A percentile compares a stretch with the other conserved stretches of the same genome.
These are phyloP conservation scores for Lagopus muta DNA, from an alignment of 2,113 vertebrate genomes.

Conservation along the genomic window DNA sequence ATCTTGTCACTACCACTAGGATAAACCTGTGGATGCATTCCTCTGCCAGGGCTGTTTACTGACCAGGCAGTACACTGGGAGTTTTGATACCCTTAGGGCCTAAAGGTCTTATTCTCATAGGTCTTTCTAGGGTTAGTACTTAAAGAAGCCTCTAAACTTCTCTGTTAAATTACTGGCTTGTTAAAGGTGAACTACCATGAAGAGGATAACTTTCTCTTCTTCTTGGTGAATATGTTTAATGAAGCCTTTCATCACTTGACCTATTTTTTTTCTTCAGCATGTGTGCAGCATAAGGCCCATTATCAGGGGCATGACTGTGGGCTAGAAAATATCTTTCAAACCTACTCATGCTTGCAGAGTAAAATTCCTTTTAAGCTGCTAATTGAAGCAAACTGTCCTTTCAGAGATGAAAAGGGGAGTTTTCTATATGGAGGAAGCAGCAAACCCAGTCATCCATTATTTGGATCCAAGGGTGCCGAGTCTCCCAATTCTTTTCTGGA, in stretches of 20 bases:
- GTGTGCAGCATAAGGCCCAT: background rate
- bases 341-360: background rate
- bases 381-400: slow-evolving; percentile 16
- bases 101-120: background rate
- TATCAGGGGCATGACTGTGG: background rate
- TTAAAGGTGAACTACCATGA: background rate
- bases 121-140: background rate
- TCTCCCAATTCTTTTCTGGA: slow-evolving; percentile 93
- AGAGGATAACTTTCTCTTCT: background rate
- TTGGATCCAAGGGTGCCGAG: slow-evolving; percentile 83
- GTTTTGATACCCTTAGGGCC: background rate
- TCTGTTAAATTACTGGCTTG: background rate
- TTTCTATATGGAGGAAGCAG: slow-evolving; percentile 72
- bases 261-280: background rate
- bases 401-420: slow-evolving; percentile 81
- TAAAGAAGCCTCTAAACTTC: background rate
- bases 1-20: background rate
- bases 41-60: background rate
- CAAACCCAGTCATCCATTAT: slow-evolving; percentile 49
- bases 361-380: background rate
- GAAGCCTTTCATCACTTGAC: background rate
- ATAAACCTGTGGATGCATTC: background rate
- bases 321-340: background rate
- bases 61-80: background rate
- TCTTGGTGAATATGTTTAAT: background rate